Evolutionary conservation across 2,888 invertebrate species (phyloP).

Genomic region (Siphlonurus alternatus): DNA sequence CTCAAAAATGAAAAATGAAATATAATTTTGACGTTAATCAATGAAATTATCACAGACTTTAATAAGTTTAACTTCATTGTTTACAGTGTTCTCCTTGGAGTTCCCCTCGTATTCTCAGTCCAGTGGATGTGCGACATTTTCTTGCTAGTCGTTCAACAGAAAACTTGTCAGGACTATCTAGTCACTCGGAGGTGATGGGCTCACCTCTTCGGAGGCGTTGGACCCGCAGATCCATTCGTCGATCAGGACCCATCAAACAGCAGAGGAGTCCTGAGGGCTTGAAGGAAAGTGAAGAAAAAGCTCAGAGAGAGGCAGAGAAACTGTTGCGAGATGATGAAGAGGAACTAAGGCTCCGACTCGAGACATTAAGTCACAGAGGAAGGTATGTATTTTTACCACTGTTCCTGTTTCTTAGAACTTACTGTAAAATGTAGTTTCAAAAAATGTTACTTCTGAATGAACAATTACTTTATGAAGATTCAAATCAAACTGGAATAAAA

Average conservation of each 20-base stretch:
- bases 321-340: constrained; percentile 21
- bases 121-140: constrained; percentile 28
- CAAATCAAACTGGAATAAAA: background rate
- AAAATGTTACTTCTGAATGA: too few species aligned
- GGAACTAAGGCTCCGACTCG: constrained; percentile 21
- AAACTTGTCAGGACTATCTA: constrained; percentile 21
- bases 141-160: constrained; percentile 29
- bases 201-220: constrained; percentile 25
- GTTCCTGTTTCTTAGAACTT: too few species aligned
- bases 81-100: constrained; percentile 30
- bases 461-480: too few species aligned
- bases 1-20: too few species aligned
- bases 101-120: constrained; percentile 29
- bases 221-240: constrained; percentile 22
- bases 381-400: constrained; percentile 15
- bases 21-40: too few species aligned
- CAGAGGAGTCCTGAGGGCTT: constrained; percentile 12
- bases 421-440: too few species aligned
- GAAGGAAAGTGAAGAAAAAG: constrained; percentile 13
- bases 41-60: too few species aligned
- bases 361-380: constrained; percentile 20
- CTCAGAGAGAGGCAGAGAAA: constrained; percentile 18
- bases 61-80: background rate
- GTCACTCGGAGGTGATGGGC: constrained; percentile 18
- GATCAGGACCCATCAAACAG: constrained; percentile 10